Conservation (phyloP, 2,888 invertebrate species). For the Stenodera caucasica region DNA sequence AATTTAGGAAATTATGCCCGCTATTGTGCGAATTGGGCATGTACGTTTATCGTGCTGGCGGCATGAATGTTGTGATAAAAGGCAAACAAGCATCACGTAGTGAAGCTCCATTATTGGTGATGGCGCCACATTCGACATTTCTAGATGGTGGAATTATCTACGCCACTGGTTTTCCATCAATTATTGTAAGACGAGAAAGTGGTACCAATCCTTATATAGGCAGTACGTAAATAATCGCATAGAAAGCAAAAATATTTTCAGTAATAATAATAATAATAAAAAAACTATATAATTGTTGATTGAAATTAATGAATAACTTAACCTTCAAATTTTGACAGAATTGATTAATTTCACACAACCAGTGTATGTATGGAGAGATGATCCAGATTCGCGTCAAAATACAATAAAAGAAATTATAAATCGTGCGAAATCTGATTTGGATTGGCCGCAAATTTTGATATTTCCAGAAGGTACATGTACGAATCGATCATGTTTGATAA, state of each 20-base stretch:
- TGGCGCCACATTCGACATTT: slow-evolving; percentile 88
- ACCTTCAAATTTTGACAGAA: too few species aligned
- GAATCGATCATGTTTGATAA: slow-evolving; percentile 86
- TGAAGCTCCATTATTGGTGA: slow-evolving; percentile 84
- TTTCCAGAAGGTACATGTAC: slow-evolving; percentile 98
- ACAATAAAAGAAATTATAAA: slow-evolving; percentile 87
- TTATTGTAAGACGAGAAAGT: slow-evolving; percentile 81
- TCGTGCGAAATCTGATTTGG: slow-evolving; percentile 77
- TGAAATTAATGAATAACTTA: too few species aligned
- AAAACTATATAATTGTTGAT: slow-evolving; percentile 2
- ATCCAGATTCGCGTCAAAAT: slow-evolving; percentile 87
- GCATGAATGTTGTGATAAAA: slow-evolving; percentile 75
- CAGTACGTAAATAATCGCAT: slow-evolving; percentile 66
- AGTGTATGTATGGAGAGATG: slow-evolving; percentile 91
- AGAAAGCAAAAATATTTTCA: slow-evolving; percentile 28
- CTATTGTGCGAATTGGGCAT: slow-evolving; percentile 74
- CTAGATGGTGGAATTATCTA: slow-evolving; percentile 85
- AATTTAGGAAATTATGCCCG: slow-evolving; percentile 61
- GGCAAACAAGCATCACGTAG: slow-evolving; percentile 73
- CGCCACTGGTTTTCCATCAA: slow-evolving; percentile 78
- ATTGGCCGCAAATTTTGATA: slow-evolving; percentile 93
- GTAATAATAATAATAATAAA: too few species aligned
- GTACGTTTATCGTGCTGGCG: slow-evolving; percentile 74
- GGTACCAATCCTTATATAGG: slow-evolving; percentile 80
- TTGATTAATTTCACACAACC: slow-evolving; percentile 94